A percentile compares a stretch with the other conserved stretches of the same genome.
Evolutionary conservation across 2,797 vertebrate species (phyloP).

Genomic region (Pelochelys cantorii): DNA sequence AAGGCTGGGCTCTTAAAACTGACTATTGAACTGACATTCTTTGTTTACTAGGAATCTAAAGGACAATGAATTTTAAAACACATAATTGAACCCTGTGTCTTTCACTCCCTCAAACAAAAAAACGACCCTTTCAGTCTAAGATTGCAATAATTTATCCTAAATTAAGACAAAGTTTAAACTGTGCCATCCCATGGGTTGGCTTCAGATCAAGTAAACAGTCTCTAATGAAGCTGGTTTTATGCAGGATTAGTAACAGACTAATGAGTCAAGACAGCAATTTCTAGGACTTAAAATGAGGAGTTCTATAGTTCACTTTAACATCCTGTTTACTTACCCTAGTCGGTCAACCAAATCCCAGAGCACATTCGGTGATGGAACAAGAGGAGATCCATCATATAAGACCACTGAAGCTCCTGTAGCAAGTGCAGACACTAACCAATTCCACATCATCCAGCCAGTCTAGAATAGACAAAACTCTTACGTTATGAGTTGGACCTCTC

Average conservation of each 20-base stretch:
- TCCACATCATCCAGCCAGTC: conserved; percentile 99
- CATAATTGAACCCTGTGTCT: conserved; percentile 45
- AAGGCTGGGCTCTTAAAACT: conserved; percentile 52
- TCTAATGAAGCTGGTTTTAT: fast-evolving
- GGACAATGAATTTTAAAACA: conserved; percentile 43
- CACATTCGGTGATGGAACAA: conserved; percentile 91
- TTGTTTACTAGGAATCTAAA: conserved; percentile 60
- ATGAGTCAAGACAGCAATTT: neutral
- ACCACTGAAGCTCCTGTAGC: conserved; percentile 93
- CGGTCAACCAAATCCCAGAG: conserved; percentile 95
- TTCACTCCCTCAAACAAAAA: neutral
- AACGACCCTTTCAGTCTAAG: neutral
- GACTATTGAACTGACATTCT: conserved; percentile 51
- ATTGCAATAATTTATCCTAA: neutral
- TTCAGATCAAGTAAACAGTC: neutral
- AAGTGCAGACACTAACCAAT: conserved; percentile 93
- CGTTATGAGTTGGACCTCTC: too few species aligned
- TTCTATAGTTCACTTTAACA: fast-evolving
- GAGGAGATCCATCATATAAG: conserved; percentile 94
- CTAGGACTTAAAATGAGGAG: neutral
- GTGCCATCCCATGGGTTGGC: fast-evolving
- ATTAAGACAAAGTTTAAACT: neutral
- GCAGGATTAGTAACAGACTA: fast-evolving
- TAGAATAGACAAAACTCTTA: conserved; percentile 52
- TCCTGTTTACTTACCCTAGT: conserved; percentile 85